A percentile compares a stretch with the other conserved stretches of the same genome.
Evolutionary conservation across 1,140 invertebrate species (phyloP).

Genomic region (Scaptomyza montana): DNA sequence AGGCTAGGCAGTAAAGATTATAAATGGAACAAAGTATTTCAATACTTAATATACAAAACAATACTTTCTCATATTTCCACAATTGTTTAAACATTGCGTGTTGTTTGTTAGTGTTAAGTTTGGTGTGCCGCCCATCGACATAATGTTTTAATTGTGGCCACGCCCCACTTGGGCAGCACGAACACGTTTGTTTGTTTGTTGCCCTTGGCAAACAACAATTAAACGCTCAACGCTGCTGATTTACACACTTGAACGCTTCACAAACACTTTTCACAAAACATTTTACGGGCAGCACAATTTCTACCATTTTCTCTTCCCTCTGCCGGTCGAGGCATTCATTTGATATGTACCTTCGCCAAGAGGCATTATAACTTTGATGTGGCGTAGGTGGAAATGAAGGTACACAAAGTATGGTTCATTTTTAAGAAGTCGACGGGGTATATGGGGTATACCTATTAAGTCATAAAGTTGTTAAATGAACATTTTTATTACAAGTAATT

Average conservation of each 20-base stretch:
- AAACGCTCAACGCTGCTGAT: slow-evolving; percentile 63
- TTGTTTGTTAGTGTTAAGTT: background rate
- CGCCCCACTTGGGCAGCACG: slow-evolving; percentile 15
- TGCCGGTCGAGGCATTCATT: slow-evolving; percentile 41
- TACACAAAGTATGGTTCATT: background rate
- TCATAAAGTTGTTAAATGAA: too few relatives aligned
- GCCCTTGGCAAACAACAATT: slow-evolving; percentile 69
- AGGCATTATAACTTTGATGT: background rate
- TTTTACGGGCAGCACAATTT: slow-evolving; percentile 33
- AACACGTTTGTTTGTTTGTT: slow-evolving; percentile 28
- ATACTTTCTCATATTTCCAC: background rate
- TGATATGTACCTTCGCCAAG: slow-evolving; percentile 30
- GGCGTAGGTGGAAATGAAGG: background rate
- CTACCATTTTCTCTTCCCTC: background rate
- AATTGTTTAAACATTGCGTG: background rate
- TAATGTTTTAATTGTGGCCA: slow-evolving; percentile 63
- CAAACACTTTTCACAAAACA: slow-evolving; percentile 61
- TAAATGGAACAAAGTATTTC: too few relatives aligned
- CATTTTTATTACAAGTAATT: too few relatives aligned
- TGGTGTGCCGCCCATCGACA: slow-evolving; percentile 12
- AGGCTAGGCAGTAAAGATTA: too few relatives aligned
- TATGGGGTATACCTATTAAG: background rate
- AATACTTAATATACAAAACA: too few relatives aligned
- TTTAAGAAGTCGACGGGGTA: background rate
- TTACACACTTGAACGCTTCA: slow-evolving; percentile 57